Conservation (phyloP, 2,888 invertebrate genomes). For the Troides helena region DNA sequence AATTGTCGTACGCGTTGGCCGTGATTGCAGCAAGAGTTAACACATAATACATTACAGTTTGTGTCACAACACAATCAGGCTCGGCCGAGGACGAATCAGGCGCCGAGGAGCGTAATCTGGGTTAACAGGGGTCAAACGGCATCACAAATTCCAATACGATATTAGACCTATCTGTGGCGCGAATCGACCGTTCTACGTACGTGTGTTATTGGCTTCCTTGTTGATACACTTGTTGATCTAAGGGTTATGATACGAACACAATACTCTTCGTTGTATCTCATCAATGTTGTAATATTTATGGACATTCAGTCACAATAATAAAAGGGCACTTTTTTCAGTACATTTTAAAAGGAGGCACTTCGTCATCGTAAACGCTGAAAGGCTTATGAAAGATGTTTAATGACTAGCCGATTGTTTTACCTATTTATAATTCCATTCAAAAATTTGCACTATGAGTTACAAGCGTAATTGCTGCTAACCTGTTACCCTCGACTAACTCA, state of each 20-base stretch:
- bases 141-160: constrained; percentile 85
- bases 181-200: constrained; percentile 72
- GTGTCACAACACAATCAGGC: constrained; percentile 81
- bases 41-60: constrained; percentile 81
- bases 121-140: constrained; percentile 88
- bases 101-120: constrained; percentile 84
- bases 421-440: too few relatives aligned
- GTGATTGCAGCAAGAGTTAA: constrained; percentile 80
- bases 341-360: neutral
- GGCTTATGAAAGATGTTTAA: too few relatives aligned
- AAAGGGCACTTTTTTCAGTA: neutral
- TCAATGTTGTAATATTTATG: neutral
- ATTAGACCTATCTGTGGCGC: constrained; percentile 81
- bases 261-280: constrained; percentile 6
- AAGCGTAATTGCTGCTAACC: too few relatives aligned
- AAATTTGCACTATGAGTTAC: too few relatives aligned
- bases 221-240: constrained; percentile 43
- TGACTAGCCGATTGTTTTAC: too few relatives aligned
- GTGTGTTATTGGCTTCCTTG: constrained; percentile 56
- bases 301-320: neutral
- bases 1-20: constrained; percentile 74
- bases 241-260: constrained; percentile 25
- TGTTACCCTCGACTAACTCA: too few relatives aligned
- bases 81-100: constrained; percentile 78
- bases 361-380: neutral